Conservation (phyloP, 30 jellyfish, hydroid and myxozoan genomes). For the Pseudorhiza aurosa region DNA sequence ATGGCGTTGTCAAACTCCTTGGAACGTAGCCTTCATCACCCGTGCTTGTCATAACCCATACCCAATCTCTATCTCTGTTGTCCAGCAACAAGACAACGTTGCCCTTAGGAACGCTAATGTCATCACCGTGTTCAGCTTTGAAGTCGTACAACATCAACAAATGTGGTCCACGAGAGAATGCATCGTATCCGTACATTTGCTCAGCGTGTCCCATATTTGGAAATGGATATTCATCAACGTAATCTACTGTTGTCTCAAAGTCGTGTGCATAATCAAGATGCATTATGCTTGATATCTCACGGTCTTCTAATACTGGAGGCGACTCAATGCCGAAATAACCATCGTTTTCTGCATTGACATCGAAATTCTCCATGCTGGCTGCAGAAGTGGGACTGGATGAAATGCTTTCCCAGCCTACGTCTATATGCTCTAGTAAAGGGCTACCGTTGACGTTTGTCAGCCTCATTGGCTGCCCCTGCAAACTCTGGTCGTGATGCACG, state of each 20-base stretch:
- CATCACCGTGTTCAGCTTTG: constrained; percentile 68
- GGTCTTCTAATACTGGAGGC: neutral
- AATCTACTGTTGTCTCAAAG: neutral
- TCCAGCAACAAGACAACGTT: constrained; percentile 72
- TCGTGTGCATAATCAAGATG: neutral
- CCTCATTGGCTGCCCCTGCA: too few species aligned
- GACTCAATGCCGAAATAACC: neutral
- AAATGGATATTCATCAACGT: neutral
- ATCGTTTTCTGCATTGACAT: neutral
- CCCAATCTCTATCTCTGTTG: constrained; percentile 86
- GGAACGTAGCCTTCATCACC: constrained; percentile 89
- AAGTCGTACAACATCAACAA: constrained; percentile 47
- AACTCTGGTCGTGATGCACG: neutral
- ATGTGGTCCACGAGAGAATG: constrained; percentile 58
- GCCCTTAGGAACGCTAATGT: constrained; percentile 64
- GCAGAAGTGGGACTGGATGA: neutral
- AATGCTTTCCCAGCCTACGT: neutral
- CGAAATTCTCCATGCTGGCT: neutral
- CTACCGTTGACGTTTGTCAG: neutral
- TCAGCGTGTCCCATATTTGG: constrained; percentile 6
- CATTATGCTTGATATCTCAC: neutral
- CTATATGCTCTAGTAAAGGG: neutral
- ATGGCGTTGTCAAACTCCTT: constrained; percentile 63
- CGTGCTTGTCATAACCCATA: constrained; percentile 68
- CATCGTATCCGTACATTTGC: constrained; percentile 2